A percentile compares a stretch with the other conserved stretches of the same genome.
phyloP scores from a whole-genome alignment of 1,140 invertebrate genomes.

The Calycopis cecrops region DNA sequence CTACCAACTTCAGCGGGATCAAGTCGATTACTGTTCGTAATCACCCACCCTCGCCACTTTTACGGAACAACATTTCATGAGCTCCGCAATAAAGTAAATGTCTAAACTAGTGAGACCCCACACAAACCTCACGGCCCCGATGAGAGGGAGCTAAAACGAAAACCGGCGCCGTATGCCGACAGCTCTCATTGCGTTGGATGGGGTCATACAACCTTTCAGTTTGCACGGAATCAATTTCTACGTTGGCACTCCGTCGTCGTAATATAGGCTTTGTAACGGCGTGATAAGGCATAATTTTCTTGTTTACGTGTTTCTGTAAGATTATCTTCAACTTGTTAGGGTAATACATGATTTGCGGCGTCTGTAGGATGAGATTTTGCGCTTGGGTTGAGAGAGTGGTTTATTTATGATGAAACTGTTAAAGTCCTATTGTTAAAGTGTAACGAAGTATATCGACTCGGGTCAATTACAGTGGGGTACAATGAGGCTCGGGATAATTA shows the following conservation, averaged over 20 bases:
- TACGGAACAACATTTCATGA: conserved; percentile 34
- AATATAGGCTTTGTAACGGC: conserved; percentile 32
- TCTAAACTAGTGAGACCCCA: conserved; percentile 28
- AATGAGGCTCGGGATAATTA: background rate
- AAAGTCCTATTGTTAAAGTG: conserved; percentile 11
- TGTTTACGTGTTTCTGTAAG: conserved; percentile 11
- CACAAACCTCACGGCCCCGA: conserved; percentile 23
- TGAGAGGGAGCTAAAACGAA: conserved; percentile 10
- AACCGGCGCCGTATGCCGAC: conserved; percentile 20
- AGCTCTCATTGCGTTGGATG: conserved; percentile 23
- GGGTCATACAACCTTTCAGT: conserved; percentile 49
- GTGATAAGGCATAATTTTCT: conserved; percentile 31
- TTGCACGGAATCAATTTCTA: conserved; percentile 59
- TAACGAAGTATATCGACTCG: conserved; percentile 10
- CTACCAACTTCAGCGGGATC: conserved; percentile 60
- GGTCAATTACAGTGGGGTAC: background rate
- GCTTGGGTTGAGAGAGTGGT: conserved; percentile 16
- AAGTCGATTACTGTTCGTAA: conserved; percentile 61
- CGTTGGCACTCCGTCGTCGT: conserved; percentile 29
- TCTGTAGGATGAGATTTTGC: conserved; percentile 43
- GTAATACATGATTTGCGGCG: conserved; percentile 60
- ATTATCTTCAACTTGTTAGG: conserved; percentile 44
- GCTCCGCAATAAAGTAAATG: conserved; percentile 23
- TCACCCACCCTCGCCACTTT: conserved; percentile 52
- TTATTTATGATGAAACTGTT: conserved; percentile 15